Conservation (phyloP, 2,888 invertebrate genomes). For the Mesoligia furuncula region DNA sequence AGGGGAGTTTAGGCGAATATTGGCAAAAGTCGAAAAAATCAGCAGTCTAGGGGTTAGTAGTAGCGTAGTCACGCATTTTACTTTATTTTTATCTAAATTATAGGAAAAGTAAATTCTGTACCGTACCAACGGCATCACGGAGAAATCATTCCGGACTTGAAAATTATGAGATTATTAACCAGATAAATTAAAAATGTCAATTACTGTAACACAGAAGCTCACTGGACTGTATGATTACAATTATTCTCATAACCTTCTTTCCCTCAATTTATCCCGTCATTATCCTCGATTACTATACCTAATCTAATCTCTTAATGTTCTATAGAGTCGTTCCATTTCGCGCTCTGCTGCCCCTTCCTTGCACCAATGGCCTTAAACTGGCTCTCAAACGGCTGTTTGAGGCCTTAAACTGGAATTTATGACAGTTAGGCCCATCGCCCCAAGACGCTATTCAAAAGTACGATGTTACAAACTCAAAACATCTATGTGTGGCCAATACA, state of each 20-base stretch:
- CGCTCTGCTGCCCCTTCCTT: conserved; percentile 41
- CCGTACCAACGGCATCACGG: no score
- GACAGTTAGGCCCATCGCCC: conserved; percentile 18
- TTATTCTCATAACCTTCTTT: conserved; percentile 16
- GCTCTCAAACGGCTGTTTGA: conserved; percentile 9
- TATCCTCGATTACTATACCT: conserved; percentile 30
- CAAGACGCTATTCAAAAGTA: neutral
- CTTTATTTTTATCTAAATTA: no score
- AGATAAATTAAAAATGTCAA: conserved; percentile 23
- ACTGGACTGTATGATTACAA: conserved; percentile 39
- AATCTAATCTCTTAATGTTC: conserved; percentile 42
- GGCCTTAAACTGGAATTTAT: conserved; percentile 44
- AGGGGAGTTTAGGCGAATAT: neutral
- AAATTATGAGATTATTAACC: no score
- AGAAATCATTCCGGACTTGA: no score
- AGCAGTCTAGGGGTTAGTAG: neutral
- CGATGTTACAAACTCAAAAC: neutral
- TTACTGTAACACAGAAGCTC: conserved; percentile 35
- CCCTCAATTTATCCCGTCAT: conserved; percentile 30
- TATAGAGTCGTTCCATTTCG: conserved; percentile 44
- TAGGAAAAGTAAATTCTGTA: neutral
- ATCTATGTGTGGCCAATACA: neutral
- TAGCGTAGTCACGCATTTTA: no score
- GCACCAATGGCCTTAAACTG: conserved; percentile 49
- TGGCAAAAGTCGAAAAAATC: neutral